Percentiles rank a stretch among this genome's conserved stretches.
Evolutionary conservation across 1,140 invertebrate genomes (phyloP).

Genomic region (Drosophila lini): DNA sequence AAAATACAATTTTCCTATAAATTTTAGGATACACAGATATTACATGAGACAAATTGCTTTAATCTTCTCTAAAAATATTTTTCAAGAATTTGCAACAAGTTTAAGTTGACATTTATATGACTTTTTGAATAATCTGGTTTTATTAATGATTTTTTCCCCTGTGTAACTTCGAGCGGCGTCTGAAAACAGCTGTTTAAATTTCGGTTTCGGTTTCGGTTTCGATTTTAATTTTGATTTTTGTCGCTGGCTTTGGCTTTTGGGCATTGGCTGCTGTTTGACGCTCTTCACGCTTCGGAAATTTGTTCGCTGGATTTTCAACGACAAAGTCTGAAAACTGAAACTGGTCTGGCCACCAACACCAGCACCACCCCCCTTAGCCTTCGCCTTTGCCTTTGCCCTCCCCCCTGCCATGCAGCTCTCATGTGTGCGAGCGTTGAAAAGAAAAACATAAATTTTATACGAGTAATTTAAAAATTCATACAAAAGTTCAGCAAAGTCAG

Average conservation of each 20-base stretch:
- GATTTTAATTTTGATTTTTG: conserved; percentile 20
- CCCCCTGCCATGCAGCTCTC: neutral
- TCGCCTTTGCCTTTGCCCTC: too few relatives aligned
- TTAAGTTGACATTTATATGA: conserved; percentile 20
- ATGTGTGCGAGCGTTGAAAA: conserved; percentile 38
- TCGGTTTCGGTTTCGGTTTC: conserved; percentile 33
- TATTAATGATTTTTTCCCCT: neutral
- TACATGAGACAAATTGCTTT: neutral
- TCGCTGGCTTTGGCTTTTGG: conserved; percentile 12
- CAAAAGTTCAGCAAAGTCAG: conserved; percentile 57
- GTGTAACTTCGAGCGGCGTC: conserved; percentile 5
- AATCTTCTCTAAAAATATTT: neutral
- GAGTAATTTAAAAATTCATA: conserved; percentile 62
- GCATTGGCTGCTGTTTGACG: conserved; percentile 19
- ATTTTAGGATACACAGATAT: neutral
- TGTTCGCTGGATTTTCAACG: conserved; percentile 67
- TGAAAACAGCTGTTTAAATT: conserved; percentile 62
- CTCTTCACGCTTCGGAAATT: conserved; percentile 75
- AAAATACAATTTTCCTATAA: neutral
- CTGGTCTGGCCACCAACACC: conserved; percentile 66
- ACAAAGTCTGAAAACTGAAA: conserved; percentile 69
- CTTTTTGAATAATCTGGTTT: neutral
- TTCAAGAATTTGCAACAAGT: conserved; percentile 16
- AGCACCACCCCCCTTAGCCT: neutral
- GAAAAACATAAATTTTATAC: conserved; percentile 63